Base-by-base conservation (phyloP, 1,140 invertebrate species). In the Drosophila orosa region DNA sequence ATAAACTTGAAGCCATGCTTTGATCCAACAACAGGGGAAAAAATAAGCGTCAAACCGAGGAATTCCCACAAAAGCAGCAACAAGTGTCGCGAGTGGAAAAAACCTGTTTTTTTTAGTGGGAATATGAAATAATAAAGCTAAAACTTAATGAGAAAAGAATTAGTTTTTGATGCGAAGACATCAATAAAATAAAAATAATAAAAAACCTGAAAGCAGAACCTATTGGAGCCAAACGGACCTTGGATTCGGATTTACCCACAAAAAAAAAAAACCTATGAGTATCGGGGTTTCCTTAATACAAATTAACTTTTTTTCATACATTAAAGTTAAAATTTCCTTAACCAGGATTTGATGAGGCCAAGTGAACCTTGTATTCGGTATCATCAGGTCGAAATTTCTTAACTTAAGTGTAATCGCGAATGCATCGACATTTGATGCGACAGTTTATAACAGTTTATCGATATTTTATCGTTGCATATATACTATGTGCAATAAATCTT, bases 1-100 rank as follows among this genome's bases (percentile, higher is more conserved):
- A 83, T 79, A 79, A 83, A 73, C 78, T 40, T 56, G 25, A 67
- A 45, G 39, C 22, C 44, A 19, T 25, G 35, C 35, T 35, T 25
- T 12, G 61, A 40, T 61, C 17, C 52, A 48, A 55, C 39, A 45
- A 50, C 63, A 69, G 67, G 55, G 67, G 45, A 58, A 56, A 25
- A 31, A 50, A 29, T 10, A 57, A 67, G 45, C 50, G 37, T 45
- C 10, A 33, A 33, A 24, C 12, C 5, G 37, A 31, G 40, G 33
- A 62, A 77, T 33, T 47, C 60, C 44, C 48, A 50, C 55, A 40
- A 37, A 47, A 52, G 39, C 33, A 35, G 62, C 71, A 55, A 55
- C 67, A 78, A 62, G 57, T 67, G 60, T 24, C 19, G 5, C 19
- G 19, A 31, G 37, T 10, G 19, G n/a, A 29, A 57, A 25, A 39